phyloP scores from a whole-genome alignment of 2,113 vertebrate species.

The Conger conger region DNA sequence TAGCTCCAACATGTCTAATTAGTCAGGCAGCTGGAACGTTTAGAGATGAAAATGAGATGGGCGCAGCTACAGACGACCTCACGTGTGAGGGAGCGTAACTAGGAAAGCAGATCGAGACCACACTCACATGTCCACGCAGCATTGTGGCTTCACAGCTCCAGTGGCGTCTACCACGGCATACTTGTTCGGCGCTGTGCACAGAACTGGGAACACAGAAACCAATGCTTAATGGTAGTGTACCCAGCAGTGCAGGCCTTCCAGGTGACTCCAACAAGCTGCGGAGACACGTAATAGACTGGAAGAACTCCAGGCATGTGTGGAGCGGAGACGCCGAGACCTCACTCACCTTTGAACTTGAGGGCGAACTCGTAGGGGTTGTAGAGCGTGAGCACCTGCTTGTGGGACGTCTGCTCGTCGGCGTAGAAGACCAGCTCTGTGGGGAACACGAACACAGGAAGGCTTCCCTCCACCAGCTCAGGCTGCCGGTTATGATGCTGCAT shows the following conservation, averaged over 20 bases:
- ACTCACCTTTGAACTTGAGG: slow-evolving; percentile 84
- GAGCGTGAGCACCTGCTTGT: slow-evolving; percentile 83
- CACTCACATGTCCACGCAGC: slow-evolving; percentile 98
- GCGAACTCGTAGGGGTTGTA: slow-evolving; percentile 87
- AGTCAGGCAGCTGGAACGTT: too few relatives aligned
- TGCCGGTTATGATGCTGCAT: slow-evolving; percentile 94
- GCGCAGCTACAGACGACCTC: not conserved
- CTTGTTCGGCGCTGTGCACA: slow-evolving; percentile 97
- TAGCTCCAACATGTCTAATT: too few relatives aligned
- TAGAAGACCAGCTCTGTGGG: slow-evolving; percentile 85
- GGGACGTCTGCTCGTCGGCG: slow-evolving; percentile 81
- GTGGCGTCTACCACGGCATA: slow-evolving; percentile 93
- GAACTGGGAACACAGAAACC: slow-evolving; percentile 71
- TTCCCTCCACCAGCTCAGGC: slow-evolving; percentile 98
- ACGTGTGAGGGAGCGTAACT: not conserved
- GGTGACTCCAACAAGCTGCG: not conserved
- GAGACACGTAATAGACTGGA: not conserved
- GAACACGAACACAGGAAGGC: slow-evolving; percentile 85
- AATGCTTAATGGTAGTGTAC: not conserved
- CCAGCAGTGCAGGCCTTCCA: not conserved
- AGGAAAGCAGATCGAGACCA: not conserved
- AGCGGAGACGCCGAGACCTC: not conserved
- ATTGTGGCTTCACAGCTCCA: slow-evolving; percentile 95
- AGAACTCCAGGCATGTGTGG: not conserved
- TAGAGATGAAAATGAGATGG: not conserved